phyloP scores from a whole-genome alignment of 1,140 invertebrate genomes.

The Papilio helenus region DNA sequence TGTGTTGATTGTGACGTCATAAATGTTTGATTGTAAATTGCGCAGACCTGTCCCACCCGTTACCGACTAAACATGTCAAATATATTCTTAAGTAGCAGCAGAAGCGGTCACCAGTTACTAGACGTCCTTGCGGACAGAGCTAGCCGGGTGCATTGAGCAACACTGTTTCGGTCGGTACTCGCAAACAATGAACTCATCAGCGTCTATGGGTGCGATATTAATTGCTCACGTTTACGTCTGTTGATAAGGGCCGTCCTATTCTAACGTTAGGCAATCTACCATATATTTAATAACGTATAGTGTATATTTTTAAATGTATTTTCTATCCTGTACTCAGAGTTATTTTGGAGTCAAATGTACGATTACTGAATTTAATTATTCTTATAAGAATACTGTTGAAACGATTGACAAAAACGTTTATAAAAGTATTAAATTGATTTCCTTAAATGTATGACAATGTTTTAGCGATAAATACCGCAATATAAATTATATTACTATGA shows the following conservation, averaged over 20 bases:
- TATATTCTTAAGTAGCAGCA: slow-evolving; percentile 46
- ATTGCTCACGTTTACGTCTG: slow-evolving; percentile 59
- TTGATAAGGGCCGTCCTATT: slow-evolving; percentile 53
- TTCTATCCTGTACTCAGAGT: no score
- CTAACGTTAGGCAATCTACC: not conserved
- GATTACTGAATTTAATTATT: no score
- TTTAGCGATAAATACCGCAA: not conserved
- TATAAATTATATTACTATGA: not conserved
- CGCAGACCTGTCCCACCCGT: not conserved
- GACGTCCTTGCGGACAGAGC: slow-evolving; percentile 62
- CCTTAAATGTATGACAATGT: no score
- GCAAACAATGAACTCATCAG: slow-evolving; percentile 79
- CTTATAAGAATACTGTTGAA: no score
- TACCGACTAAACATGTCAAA: slow-evolving; percentile 26
- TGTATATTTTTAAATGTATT: no score
- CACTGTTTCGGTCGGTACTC: slow-evolving; percentile 67
- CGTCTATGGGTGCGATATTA: slow-evolving; percentile 67
- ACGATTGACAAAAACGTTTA: no score
- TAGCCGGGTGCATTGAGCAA: slow-evolving; percentile 66
- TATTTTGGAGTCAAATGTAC: no score
- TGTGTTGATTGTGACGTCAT: not conserved
- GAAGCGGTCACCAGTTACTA: slow-evolving; percentile 53
- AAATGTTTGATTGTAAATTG: slow-evolving; percentile 15
- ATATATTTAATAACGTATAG: not conserved
- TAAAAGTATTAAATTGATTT: no score